Evolutionary conservation across 1,140 invertebrate species (phyloP).

Genomic region (Drosophila chauvacae): DNA sequence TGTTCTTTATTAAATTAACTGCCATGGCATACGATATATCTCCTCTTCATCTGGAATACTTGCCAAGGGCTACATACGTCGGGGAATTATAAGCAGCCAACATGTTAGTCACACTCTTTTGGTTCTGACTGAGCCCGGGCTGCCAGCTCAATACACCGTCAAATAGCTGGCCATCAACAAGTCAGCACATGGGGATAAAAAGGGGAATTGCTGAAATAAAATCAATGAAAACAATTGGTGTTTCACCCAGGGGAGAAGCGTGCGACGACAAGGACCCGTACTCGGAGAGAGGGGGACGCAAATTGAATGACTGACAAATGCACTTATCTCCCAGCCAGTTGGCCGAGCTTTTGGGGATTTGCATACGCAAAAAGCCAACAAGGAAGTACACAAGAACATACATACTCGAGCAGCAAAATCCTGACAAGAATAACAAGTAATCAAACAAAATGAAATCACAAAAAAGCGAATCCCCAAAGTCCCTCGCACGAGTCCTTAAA

Average conservation of each 20-base stretch:
- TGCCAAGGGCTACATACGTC: conserved; percentile 7
- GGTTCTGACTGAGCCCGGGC: conserved; percentile 9
- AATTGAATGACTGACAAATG: conserved; percentile 78
- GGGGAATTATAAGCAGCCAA: conserved; percentile 45
- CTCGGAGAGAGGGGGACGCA: conserved; percentile 23
- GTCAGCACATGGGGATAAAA: conserved; percentile 45
- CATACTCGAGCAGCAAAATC: conserved; percentile 39
- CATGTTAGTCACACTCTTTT: conserved; percentile 40
- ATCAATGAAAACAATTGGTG: conserved; percentile 78
- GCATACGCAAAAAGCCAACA: conserved; percentile 59
- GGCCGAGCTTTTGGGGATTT: conserved; percentile 62
- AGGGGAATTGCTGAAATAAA: conserved; percentile 46
- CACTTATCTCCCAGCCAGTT: conserved; percentile 66
- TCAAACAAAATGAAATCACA: conserved; percentile 40
- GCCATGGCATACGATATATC: conserved; percentile 1
- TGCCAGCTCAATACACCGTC: conserved; percentile 38
- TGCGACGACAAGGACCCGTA: conserved; percentile 39
- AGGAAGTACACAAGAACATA: conserved; percentile 41
- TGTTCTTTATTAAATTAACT: conserved; percentile 17
- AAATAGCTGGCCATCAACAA: conserved; percentile 54
- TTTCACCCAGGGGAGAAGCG: conserved; percentile 54
- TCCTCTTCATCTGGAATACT: not conserved
- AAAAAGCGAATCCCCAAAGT: conserved; percentile 26
- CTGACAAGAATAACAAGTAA: conserved; percentile 34
- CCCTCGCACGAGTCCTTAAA: conserved; percentile 30